A percentile compares a stretch with the other conserved stretches of the same genome.
phyloP scores from a whole-genome alignment of 1,140 invertebrate genomes.

The Apis laboriosa region DNA sequence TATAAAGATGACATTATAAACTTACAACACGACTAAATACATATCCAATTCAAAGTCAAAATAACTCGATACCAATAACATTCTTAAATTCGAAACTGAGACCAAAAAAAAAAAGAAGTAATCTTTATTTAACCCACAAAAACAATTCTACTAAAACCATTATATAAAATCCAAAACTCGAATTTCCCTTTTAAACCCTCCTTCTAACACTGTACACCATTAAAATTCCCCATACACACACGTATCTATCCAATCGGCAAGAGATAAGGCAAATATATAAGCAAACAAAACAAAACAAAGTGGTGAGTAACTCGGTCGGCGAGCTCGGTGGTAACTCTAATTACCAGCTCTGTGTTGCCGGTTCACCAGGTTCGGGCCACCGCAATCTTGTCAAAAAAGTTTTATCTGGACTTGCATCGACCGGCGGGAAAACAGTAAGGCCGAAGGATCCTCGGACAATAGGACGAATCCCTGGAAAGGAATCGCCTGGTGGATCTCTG shows the following conservation, averaged over 20 bases:
- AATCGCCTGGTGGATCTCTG: slow-evolving; percentile 5
- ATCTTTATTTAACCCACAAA: too few species aligned
- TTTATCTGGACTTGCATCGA: slow-evolving; percentile 64
- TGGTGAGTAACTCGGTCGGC: too few species aligned
- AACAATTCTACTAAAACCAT: too few species aligned
- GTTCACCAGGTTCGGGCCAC: slow-evolving; percentile 27
- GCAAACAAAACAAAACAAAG: slow-evolving; percentile 15
- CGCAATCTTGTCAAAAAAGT: slow-evolving; percentile 71
- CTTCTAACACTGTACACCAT: too few species aligned
- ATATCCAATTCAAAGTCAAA: too few species aligned
- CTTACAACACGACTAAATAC: too few species aligned
- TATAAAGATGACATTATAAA: too few species aligned
- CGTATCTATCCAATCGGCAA: slow-evolving; percentile 2
- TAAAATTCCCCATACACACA: background rate
- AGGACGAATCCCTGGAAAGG: slow-evolving; percentile 54
- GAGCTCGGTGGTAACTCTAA: background rate
- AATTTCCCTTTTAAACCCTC: too few species aligned
- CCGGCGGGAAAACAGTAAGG: slow-evolving; percentile 60
- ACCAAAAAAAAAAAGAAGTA: too few species aligned
- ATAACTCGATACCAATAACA: too few species aligned
- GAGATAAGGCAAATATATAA: background rate
- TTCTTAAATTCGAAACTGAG: too few species aligned
- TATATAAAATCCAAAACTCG: too few species aligned
- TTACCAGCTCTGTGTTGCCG: background rate
- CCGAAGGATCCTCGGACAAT: slow-evolving; percentile 47